Evolutionary conservation across 2,888 invertebrate species (phyloP), one percentile per base, ranked within the genome.

Genomic region (Sphaerophoria rueppellii): DNA sequence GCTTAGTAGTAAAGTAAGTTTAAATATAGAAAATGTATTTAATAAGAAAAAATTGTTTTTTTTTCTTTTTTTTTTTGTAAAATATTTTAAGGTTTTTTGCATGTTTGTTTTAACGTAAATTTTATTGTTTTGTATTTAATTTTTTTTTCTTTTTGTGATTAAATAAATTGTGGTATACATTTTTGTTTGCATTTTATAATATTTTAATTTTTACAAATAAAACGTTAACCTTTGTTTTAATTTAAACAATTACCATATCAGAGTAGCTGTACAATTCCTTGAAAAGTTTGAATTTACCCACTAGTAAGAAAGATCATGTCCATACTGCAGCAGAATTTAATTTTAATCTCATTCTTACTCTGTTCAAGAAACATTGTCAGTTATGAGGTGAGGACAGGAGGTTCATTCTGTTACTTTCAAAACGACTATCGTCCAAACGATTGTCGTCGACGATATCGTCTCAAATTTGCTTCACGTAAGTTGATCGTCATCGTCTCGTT

Each of bases 51-150:
- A 24, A 24, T 24, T 24, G 24, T 24, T 40, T 40, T 65, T 78
- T 82, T 61, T 78, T n/a, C n/a, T n/a, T 82, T 79, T 74, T 82
- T 81, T 69, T 63, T 80, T 65, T 79, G 82, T 83, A 83, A 79
- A 79, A 83, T 79, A 79, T 73, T 65, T 71, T 74, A 79, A 83
- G 70, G 65, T 57, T 50, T 71, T 79, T 14, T 63, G 70, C 50
- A 74, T 83, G 65, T 63, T 73, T 82, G 74, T 82, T 82, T 82
- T 81, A 61, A 80, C 74, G 35, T 74, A 73, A 69, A 73, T 78
- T 57, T 57, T 73, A 52, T 82, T 82, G 70, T 82, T 82, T 82
- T 82, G 73, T 82, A 74, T 75, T 79, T 83, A 83, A 74, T 74
- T 75, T 61, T 46, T 61, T 78, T 78, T n/a, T n/a, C n/a, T n/a